phyloP scores from a whole-genome alignment of 2,888 invertebrate species.

The Anagyrus pseudococci region DNA sequence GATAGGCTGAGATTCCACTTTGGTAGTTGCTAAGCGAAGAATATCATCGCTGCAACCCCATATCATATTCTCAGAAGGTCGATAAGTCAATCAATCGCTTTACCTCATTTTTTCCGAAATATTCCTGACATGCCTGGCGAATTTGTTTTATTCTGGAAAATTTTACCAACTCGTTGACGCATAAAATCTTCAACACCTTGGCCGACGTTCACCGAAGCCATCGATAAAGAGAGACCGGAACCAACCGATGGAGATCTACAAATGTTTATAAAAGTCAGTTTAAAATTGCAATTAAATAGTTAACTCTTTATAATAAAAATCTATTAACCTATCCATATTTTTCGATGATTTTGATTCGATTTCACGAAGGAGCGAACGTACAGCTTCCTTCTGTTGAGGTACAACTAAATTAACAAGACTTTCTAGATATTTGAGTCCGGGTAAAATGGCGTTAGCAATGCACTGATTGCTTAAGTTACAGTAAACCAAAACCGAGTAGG shows the following conservation, averaged over 20 bases:
- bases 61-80: no score
- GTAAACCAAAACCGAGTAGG: constrained; percentile 69
- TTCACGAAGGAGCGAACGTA: constrained; percentile 65
- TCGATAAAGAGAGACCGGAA: constrained; percentile 56
- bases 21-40: constrained; percentile 7
- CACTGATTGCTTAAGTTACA: constrained; percentile 64
- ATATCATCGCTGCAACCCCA: neutral
- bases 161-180: constrained; percentile 68
- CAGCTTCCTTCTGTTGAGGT: constrained; percentile 64
- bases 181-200: constrained; percentile 70
- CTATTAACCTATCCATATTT: constrained; percentile 56
- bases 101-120: constrained; percentile 54
- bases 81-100: no score
- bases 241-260: constrained; percentile 52
- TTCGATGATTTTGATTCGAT: constrained; percentile 62
- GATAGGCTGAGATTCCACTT: no score
- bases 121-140: constrained; percentile 56
- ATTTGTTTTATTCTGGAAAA: constrained; percentile 63
- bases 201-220: constrained; percentile 60
- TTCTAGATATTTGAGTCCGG: constrained; percentile 66
- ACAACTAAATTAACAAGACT: constrained; percentile 61
- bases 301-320: neutral
- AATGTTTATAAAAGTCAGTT: no score
- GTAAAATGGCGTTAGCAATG: constrained; percentile 62
- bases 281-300: constrained; percentile 1